A percentile compares a stretch with the other conserved stretches of the same genome.
These are phyloP conservation scores for Ovis aries DNA, from an alignment of 2,113 vertebrate species.

Conservation along the genomic window ARS-UI_Ramb_v3.0 NC_056069.1:51654501-51655000, in stretches of 20 bases:
- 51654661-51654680: too few species aligned
- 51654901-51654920: not conserved
- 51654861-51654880: not conserved
- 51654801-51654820: accelerated
- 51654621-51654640: too few species aligned
- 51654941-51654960: not conserved
- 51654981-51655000: not conserved
- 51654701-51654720: too few species aligned
- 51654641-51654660: too few species aligned
- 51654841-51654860: not conserved
- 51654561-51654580: too few species aligned
- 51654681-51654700: too few species aligned
- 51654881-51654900: not conserved
- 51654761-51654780: not conserved
- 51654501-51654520: not conserved
- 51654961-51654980: not conserved
- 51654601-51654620: too few species aligned
- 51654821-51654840: not conserved
- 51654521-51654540: too few species aligned
- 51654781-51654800: not conserved
- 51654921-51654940: not conserved
- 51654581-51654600: too few species aligned
- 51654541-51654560: too few species aligned
- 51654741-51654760: too few species aligned
- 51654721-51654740: too few species aligned